Base-by-base conservation (phyloP, 2,888 invertebrate genomes). In the Perithous albicinctus region DNA sequence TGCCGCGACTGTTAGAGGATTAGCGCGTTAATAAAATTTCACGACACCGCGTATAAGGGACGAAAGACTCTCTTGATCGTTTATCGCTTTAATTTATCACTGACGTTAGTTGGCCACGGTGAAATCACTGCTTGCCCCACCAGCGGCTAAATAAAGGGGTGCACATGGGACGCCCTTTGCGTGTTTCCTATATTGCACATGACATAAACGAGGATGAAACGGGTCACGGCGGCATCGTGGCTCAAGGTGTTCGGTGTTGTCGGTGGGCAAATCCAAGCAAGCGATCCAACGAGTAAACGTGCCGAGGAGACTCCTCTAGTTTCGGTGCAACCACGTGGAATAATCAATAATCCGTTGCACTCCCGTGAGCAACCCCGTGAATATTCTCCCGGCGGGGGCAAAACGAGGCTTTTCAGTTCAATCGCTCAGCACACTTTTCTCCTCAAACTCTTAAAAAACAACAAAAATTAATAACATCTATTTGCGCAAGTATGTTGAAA, bases 281-380 rank as follows among this genome's bases (percentile, higher is more conserved):
- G n/a, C n/a, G n/a, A n/a, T n/a, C n/a, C n/a, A n/a, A n/a, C n/a
- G n/a, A n/a, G n/a, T 2, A n/a, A 41, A 41, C 10, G 4, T 51
- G 51, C 51, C 23, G 51, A 20, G 51, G 51, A 10, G 51, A 38
- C 77, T 74, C 74, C 63, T 61, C 73, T 54, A 67, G 80, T 80
- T 85, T 83, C 70, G 79, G 85, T 85, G 80, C 82, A 82, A 82
- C 83, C 75, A 80, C 74, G 78, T 73, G 83, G 56, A 77, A 64
- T 69, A 78, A 85, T 85, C 85, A 70, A 85, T 85, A 83, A 79
- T 64, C 77, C 81, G 77, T 81, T 78, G 73, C 64, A 69, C 67
- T 69, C 73, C 67, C 35, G 20, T 38, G 48, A 64, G 54, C 26
- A 41, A 46, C 51, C 75, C 64, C 70, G 48, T 54, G 63, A 70